These are phyloP conservation scores for Hemibagrus wyckioides DNA, from an alignment of 2,113 vertebrate species.

Conservation along the genomic window DNA sequence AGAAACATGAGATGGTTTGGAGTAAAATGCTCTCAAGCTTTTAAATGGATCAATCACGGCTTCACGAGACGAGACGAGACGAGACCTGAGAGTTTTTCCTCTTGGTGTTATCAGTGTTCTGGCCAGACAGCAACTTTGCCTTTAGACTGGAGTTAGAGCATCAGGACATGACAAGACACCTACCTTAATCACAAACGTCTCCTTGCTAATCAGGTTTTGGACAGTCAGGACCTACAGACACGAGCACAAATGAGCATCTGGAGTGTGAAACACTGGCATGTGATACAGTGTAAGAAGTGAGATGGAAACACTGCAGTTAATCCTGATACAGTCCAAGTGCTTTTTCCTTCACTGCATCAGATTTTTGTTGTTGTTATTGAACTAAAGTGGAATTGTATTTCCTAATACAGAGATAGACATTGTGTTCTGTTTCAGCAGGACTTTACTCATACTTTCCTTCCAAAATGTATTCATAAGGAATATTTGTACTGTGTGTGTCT, in stretches of 20 bases:
- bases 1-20: conserved; percentile 59
- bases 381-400: not conserved
- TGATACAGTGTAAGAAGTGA: not conserved
- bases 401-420: not conserved
- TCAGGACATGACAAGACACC: conserved; percentile 53
- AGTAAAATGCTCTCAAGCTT: conserved; percentile 55
- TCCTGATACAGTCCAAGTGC: not conserved
- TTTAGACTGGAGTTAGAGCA: not conserved
- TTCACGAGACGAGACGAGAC: conserved; percentile 47
- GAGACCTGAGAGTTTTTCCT: conserved; percentile 50
- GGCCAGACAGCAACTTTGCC: not conserved
- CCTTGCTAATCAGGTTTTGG: conserved; percentile 84
- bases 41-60: conserved; percentile 62
- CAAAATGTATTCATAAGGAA: not conserved
- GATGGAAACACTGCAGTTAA: not conserved
- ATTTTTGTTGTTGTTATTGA: not conserved
- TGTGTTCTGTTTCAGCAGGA: not conserved
- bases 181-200: conserved; percentile 93
- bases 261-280: not conserved
- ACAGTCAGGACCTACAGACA: conserved; percentile 85
- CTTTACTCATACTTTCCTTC: not conserved
- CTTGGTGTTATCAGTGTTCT: conserved; percentile 37
- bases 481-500: too few relatives aligned
- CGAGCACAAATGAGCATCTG: conserved; percentile 31
- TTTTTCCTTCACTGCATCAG: not conserved